Evolutionary conservation across 2,888 invertebrate species (phyloP).

Genomic region (Chaetogeoica ovagalla): DNA sequence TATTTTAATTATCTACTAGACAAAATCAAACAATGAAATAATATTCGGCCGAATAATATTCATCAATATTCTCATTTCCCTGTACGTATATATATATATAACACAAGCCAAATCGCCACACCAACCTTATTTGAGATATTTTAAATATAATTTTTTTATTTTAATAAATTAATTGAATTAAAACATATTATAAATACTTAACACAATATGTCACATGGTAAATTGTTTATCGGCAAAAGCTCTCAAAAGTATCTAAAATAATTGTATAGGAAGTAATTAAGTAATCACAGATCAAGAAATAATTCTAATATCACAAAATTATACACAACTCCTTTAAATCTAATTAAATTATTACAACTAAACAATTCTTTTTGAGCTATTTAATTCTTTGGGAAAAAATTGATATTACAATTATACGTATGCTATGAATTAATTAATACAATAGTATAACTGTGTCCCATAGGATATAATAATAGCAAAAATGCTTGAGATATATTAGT

Average conservation of each 20-base stretch:
- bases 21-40: slow-evolving; percentile 1
- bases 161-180: slow-evolving; percentile 22
- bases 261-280: slow-evolving; percentile 33
- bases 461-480: neutral
- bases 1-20: neutral
- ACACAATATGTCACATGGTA: slow-evolving; percentile 10
- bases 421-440: neutral
- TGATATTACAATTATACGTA: neutral
- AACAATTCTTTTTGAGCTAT: slow-evolving; percentile 47
- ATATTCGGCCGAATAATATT: neutral
- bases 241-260: slow-evolving; percentile 36
- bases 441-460: neutral
- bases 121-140: neutral
- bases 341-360: slow-evolving; percentile 23
- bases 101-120: slow-evolving; percentile 3
- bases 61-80: slow-evolving; percentile 23
- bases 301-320: slow-evolving; percentile 52
- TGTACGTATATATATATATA: neutral
- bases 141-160: neutral
- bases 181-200: neutral
- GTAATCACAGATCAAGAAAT: slow-evolving; percentile 51
- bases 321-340: slow-evolving; percentile 28
- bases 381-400: neutral
- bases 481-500: neutral
- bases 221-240: slow-evolving; percentile 22